phyloP scores from a whole-genome alignment of 1,140 invertebrate genomes.

The Copidosoma floridanum region DNA sequence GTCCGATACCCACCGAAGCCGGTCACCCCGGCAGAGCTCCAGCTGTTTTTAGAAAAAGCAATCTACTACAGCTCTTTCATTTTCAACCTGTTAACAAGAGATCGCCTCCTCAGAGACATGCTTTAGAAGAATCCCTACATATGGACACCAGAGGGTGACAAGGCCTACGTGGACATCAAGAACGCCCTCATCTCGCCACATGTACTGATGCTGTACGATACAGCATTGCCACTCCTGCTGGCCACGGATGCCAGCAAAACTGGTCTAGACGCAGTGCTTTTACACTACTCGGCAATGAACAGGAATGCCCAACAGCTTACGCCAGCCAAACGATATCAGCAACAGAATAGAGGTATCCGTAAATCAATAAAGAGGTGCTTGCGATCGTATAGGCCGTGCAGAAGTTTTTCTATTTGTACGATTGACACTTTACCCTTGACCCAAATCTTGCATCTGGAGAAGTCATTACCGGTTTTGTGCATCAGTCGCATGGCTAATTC shows the following conservation, averaged over 20 bases:
- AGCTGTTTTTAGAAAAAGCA: conserved; percentile 18
- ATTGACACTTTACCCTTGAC: conserved; percentile 51
- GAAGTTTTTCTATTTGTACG: conserved; percentile 53
- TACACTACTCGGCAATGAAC: no score
- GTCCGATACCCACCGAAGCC: conserved; percentile 16
- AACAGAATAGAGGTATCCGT: conserved; percentile 43
- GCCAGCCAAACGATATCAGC: conserved; percentile 27
- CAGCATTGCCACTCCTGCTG: conserved; percentile 37
- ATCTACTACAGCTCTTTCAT: no score
- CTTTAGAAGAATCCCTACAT: no score
- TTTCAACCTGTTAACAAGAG: conserved; percentile 11
- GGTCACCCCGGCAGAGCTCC: conserved; percentile 7
- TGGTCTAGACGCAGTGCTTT: conserved; percentile 23
- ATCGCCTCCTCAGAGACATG: not conserved
- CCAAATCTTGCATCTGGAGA: conserved; percentile 34
- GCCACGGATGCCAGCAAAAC: conserved; percentile 49
- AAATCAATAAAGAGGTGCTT: conserved; percentile 56
- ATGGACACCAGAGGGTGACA: conserved; percentile 23
- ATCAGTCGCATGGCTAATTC: conserved; percentile 37
- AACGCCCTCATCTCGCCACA: not conserved
- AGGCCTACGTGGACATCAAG: conserved; percentile 22
- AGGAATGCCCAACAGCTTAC: not conserved
- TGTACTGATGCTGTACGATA: conserved; percentile 35
- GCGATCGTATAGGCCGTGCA: conserved; percentile 55
- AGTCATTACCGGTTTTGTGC: conserved; percentile 26